Evolutionary conservation across 2,797 vertebrate species (phyloP).

Genomic region (Hapalemur alaotrensis): DNA sequence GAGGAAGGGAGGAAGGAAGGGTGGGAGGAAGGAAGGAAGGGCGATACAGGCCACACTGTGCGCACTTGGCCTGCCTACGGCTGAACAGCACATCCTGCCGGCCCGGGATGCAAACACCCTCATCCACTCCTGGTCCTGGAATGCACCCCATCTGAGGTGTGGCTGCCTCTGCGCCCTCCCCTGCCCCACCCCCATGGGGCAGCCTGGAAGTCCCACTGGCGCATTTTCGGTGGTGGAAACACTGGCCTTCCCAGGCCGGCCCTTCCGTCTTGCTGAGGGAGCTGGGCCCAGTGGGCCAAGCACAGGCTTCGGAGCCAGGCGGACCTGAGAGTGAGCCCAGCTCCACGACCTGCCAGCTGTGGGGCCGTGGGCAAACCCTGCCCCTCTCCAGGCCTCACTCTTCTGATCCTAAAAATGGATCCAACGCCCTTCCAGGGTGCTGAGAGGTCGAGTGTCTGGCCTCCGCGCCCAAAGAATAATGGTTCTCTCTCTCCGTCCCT

Average conservation of each 20-base stretch:
- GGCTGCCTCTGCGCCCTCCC: not conserved
- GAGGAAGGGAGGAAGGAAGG: too few relatives aligned
- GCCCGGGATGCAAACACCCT: not conserved
- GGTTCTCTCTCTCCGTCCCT: not conserved
- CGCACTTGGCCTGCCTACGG: fast-evolving
- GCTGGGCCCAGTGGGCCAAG: not conserved
- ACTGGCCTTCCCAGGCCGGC: not conserved
- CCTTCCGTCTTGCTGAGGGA: not conserved
- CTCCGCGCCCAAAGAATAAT: fast-evolving
- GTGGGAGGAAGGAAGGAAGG: too few relatives aligned
- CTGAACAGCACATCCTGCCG: not conserved
- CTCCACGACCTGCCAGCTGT: fast-evolving
- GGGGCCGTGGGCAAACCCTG: not conserved
- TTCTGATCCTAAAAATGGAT: not conserved
- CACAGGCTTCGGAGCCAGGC: not conserved
- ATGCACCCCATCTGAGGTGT: not conserved
- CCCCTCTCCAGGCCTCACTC: not conserved
- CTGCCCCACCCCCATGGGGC: not conserved
- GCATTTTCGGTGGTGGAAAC: not conserved
- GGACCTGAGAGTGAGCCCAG: not conserved
- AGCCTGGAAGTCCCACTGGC: not conserved
- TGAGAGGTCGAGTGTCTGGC: fast-evolving
- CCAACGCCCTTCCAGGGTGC: not conserved
- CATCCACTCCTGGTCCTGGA: not conserved
- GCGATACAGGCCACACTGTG: not conserved